Base-by-base conservation (phyloP, 2,113 vertebrate genomes). In the Campylorhamphus procurvoides region DNA sequence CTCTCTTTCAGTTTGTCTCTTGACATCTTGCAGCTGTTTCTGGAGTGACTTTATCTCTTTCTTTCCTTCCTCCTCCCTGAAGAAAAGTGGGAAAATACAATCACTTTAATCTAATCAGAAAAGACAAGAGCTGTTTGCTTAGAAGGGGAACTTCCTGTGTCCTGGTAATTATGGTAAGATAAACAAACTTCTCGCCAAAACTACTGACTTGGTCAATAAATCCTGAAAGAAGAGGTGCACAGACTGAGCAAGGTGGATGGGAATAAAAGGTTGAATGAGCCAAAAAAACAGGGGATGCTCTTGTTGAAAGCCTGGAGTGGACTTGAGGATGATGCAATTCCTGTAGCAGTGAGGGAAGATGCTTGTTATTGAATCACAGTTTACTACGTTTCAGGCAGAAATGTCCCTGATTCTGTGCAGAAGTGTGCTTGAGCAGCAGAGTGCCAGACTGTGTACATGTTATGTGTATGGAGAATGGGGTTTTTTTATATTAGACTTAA, bases 61-160 rank as follows among this genome's bases (percentile, higher is more conserved):
- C 52, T 97, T 97, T 83, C 97, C 98, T 75, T 98, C 96, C 91
- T 98, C 97, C 52, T 98, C 98, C 71, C 99, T 99, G 89, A 66
- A 95, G 83, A 81, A 95, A 67, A 91, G 73, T 37, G 20, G 60
- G 69, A 71, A 91, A 95, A 92, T 25, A 85, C 50, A 74, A 58
- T 87, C 9, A 55, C 15, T 62, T 92, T 22, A 73, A 40, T 79
- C 16, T 37, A 80, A 80, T 55, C 7, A 92, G 64, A 55, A 84
- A 77, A 73, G 50, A 66, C 62, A 84, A 80, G 40, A 44, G 49
- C 15, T 90, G 42, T 90, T 86, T 58, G 66, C 25, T 23, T 27
- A 28, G 73, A 75, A 90, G 53, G 19, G 42, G 28, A 87, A 58
- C 18, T 67, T 91, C 66, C 35, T 40, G 31, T 67, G 40, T 93